Evolutionary conservation across 2,888 invertebrate genomes (phyloP).

Genomic region (Meiosimyza platycephala): DNA sequence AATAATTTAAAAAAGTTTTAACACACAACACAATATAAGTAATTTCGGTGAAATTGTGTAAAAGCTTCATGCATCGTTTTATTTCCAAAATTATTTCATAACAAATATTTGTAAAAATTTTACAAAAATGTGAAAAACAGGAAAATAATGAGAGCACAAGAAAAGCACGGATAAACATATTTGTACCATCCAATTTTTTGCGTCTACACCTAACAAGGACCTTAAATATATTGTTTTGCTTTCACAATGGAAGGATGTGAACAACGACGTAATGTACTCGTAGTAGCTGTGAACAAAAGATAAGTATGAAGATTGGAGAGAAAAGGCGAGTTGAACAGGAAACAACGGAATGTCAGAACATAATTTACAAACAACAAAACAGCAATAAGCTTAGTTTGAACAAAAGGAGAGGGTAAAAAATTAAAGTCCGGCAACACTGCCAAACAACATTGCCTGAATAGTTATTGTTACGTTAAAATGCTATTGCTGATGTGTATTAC

Average conservation of each 20-base stretch:
- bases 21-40: no score
- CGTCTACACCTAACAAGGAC: conserved; percentile 18
- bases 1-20: no score
- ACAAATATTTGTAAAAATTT: conserved; percentile 6
- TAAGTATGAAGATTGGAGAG: not conserved
- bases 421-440: conserved; percentile 12
- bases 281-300: not conserved
- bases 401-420: not conserved
- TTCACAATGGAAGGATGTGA: not conserved
- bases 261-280: no score
- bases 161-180: not conserved
- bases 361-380: conserved; percentile 3
- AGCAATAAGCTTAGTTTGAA: no score
- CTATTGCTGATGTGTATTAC: conserved; percentile 3
- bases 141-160: not conserved
- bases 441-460: not conserved
- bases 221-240: conserved; percentile 1
- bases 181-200: not conserved
- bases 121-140: conserved; percentile 16
- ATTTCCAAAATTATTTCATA: not conserved
- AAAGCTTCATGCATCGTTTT: no score
- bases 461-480: conserved; percentile 1
- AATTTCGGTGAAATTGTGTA: no score
- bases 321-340: not conserved
- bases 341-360: not conserved